Evolutionary conservation across 2,888 invertebrate species (phyloP), one percentile per base, ranked within the genome.

Genomic region (Xanthorhoe designata): DNA sequence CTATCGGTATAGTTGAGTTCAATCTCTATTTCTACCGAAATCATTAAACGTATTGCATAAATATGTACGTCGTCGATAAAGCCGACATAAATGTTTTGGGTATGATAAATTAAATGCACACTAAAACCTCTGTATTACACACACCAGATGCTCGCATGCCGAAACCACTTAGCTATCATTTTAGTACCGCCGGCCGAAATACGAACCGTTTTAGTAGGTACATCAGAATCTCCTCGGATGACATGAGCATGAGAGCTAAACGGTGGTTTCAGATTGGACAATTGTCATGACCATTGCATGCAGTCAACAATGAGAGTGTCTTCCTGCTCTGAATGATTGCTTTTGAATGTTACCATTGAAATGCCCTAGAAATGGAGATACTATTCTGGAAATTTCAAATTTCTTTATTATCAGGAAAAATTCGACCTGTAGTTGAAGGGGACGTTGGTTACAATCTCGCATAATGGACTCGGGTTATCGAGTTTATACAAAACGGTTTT

Each of bases 281-380:
- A 56, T 62, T 62, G 56, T 42, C 50, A 50, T 62, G 52, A 45
- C 54, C 60, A 67, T 69, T 66, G 62, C 72, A 72, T 70, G 68
- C 68, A 62, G 29, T 62, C 64, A 64, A 67, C 63, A 67, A 64
- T 61, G 50, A 56, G 50, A 62, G 49, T 42, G 42, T 29, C 51
- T 57, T 63, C 55, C 61, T 55, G 61, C 35, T 61, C 35, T 32
- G 47, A 35, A 60, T 60, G 45, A 49, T 54, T 35, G 47, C n/a
- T 32, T 61, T 17, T 54, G 47, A 54, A 54, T 54, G 18, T 58
- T 32, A 56, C 47, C 8, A 17, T 17, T 47, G 15, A 47, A 55
- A 42, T 55, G 24, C 19, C 51, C 32, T 32, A 24, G 24, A 24
- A 24, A 42, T 2, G 13, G 13, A 13, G 38, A 42, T 1, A 32